These are phyloP conservation scores for Apocrypta bakeri DNA, from an alignment of 1,140 invertebrate genomes.

Conservation along the genomic window DNA sequence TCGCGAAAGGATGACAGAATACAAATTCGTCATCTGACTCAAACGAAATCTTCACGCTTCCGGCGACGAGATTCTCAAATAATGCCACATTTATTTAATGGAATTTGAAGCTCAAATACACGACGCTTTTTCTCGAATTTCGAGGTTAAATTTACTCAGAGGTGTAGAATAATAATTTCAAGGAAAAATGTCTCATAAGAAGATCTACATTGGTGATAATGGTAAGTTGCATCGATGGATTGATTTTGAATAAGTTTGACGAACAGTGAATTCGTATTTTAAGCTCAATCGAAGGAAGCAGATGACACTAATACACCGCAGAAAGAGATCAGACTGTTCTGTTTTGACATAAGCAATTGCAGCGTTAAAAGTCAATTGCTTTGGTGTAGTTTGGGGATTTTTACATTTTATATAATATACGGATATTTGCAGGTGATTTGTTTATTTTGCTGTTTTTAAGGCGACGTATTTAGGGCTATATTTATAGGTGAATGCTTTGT, in stretches of 20 bases:
- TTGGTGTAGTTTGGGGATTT: conserved; percentile 85
- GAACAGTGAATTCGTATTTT: neutral
- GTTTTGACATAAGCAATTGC: conserved; percentile 82
- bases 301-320: neutral
- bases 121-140: too few species aligned
- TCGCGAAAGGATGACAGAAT: too few species aligned
- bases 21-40: too few species aligned
- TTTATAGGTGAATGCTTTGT: conserved; percentile 15
- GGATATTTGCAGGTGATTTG: conserved; percentile 85
- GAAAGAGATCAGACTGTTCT: conserved; percentile 80
- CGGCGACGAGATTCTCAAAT: too few species aligned
- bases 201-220: neutral
- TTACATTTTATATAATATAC: conserved; percentile 92
- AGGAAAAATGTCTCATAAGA: conserved; percentile 36
- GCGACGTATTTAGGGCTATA: too few species aligned
- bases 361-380: conserved; percentile 83
- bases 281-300: conserved; percentile 5
- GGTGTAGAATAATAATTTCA: too few species aligned
- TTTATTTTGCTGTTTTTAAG: neutral
- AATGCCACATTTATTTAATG: too few species aligned
- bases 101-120: too few species aligned
- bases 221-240: neutral
- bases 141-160: too few species aligned
- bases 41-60: too few species aligned
- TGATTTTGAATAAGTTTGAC: neutral